Evolutionary conservation across 2,113 vertebrate species (phyloP), one percentile per base, ranked within the genome.

Genomic region (Rhabdornis inornatus): DNA sequence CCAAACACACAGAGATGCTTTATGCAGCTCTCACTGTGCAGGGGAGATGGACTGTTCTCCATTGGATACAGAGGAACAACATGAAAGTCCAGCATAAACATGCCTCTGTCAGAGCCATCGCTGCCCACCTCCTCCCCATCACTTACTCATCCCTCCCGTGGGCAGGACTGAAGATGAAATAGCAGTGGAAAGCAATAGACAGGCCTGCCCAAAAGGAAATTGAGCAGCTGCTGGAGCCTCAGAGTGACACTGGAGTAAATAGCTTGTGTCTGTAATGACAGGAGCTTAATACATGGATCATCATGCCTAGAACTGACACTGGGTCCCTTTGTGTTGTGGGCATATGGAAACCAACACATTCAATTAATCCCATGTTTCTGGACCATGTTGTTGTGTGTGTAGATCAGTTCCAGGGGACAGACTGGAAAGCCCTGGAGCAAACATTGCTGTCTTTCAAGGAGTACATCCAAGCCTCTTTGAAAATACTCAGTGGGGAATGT

Each of bases 11-110:
- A 88, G 65, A 86, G 42, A 21, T 0, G 16, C 31, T 91, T 96
- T 84, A 66, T 52, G 52, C 35, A 76, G 14, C 65, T 57, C 56
- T 75, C 11, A 5, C 72, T 81, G 56, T 24, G 53, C 74, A 79
- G 49, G 70, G 37, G 19, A 61, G 44, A 76, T 69, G 50, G 66
- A 20, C 61, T 2, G 2, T 24, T 89, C 80, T 89, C 53, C 28
- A 37, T 7, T 19, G 20, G 44, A 49, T 78, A 55, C 25, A 59
- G 60, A 89, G 77, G 74, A 94, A 64, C 33, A 87, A n/a, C 77
- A 60, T 14, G 24, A 71, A 80, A 77, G 74, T 82, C 92, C 89
- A 91, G 89, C n/a, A 91, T 35, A 96, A 97, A 95, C 89, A 93
- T 30, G 44, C 13, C 37, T 89, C 64, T 92, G 74, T 85, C 89